A percentile compares a stretch with the other conserved stretches of the same genome.
Conservation (phyloP, 2,797 vertebrate genomes). For the Sarcophilus harrisii region DNA sequence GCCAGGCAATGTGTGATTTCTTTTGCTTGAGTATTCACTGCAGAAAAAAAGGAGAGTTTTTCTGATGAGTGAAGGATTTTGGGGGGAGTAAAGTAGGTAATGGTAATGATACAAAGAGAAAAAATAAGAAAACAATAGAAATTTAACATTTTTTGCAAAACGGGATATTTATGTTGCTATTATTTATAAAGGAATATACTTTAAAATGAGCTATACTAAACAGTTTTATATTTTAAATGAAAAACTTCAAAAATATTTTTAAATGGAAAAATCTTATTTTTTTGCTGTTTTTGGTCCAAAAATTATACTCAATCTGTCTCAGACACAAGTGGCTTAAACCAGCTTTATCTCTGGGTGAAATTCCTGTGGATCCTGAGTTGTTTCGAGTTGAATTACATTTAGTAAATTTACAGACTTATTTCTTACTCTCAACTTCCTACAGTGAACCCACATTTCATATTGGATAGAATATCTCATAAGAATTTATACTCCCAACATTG, state of each 20-base stretch:
- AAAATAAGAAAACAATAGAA: background rate
- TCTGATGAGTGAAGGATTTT: background rate
- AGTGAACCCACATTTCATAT: background rate
- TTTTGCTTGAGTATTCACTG: background rate
- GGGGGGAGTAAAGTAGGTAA: background rate
- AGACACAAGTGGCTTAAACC: background rate
- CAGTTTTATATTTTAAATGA: background rate
- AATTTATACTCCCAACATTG: background rate
- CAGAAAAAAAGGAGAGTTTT: background rate
- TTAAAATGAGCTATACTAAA: background rate
- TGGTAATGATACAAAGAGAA: background rate
- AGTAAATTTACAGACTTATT: background rate
- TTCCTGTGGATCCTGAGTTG: background rate
- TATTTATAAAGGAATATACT: background rate
- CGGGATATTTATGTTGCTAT: background rate
- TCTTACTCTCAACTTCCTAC: background rate
- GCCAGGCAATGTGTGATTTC: background rate
- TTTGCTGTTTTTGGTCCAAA: background rate
- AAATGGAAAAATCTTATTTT: background rate
- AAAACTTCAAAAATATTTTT: background rate
- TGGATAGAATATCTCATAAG: background rate
- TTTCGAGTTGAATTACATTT: background rate
- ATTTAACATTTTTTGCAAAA: background rate
- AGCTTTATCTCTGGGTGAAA: background rate
- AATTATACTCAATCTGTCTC: background rate